Conservation (phyloP, 1,140 invertebrate genomes). For the Leptinotarsa texana region DNA sequence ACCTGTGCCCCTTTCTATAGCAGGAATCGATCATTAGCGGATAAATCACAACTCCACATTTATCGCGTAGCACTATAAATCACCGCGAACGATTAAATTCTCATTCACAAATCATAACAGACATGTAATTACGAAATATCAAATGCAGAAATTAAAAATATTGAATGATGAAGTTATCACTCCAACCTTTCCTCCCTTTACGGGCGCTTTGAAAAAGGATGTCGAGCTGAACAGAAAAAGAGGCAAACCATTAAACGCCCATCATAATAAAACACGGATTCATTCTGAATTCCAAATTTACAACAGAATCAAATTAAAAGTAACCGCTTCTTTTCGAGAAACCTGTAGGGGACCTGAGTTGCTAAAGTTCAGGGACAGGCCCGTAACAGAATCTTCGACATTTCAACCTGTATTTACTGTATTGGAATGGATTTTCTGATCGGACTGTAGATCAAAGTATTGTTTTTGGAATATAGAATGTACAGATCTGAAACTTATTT, state of each 20-base stretch:
- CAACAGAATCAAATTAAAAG: conserved; percentile 17
- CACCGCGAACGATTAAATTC: neutral
- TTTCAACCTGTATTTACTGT: no score
- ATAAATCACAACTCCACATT: neutral
- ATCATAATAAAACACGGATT: conserved; percentile 17
- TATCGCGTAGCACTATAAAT: neutral
- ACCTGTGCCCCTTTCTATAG: no score
- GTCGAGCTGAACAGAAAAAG: conserved; percentile 2
- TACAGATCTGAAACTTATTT: no score
- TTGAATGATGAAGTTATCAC: conserved; percentile 11
- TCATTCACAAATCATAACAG: neutral
- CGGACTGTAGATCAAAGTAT: no score
- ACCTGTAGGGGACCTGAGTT: conserved; percentile 4
- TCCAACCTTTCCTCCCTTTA: neutral
- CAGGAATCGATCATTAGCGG: no score
- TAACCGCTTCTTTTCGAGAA: conserved; percentile 11
- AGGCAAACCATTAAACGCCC: conserved; percentile 7
- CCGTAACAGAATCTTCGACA: neutral
- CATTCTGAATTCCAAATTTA: conserved; percentile 17
- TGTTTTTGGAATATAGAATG: no score
- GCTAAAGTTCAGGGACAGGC: neutral
- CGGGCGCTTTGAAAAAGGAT: neutral
- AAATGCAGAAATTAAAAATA: neutral
- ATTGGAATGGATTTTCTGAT: no score
- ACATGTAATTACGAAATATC: neutral